Conservation (phyloP, 2,888 invertebrate species). For the Synergus japonicus region DNA sequence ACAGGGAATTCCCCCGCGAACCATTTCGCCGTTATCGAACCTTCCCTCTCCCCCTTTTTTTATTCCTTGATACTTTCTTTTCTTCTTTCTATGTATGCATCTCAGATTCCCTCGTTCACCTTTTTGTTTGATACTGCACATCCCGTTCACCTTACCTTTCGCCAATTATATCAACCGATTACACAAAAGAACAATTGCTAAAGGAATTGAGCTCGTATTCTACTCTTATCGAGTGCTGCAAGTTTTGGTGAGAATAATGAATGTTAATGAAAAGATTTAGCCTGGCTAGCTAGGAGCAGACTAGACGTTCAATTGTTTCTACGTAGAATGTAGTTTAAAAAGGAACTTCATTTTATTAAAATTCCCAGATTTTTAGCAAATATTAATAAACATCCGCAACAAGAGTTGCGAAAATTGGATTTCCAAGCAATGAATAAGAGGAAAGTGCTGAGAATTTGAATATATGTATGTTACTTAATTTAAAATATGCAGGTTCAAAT, state of each 20-base stretch:
- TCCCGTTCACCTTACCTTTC: conserved; percentile 44
- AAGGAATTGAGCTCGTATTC: conserved; percentile 54
- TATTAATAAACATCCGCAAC: too few relatives aligned
- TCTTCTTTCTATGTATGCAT: conserved; percentile 35
- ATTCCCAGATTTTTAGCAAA: too few relatives aligned
- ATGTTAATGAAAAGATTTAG: background rate
- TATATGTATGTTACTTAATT: background rate
- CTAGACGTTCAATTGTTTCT: too few relatives aligned
- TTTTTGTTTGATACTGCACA: conserved; percentile 21
- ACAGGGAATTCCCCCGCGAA: conserved; percentile 40
- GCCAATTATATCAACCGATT: conserved; percentile 59
- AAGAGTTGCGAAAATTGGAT: too few relatives aligned
- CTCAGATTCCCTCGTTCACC: conserved; percentile 2
- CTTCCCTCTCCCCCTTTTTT: conserved; percentile 23
- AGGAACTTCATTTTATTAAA: too few relatives aligned
- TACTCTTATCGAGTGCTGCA: conserved; percentile 51
- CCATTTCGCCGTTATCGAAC: conserved; percentile 43
- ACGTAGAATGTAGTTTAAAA: too few relatives aligned
- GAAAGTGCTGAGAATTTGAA: too few relatives aligned
- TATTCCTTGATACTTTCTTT: conserved; percentile 36
- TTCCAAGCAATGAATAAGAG: too few relatives aligned
- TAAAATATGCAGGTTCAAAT: background rate
- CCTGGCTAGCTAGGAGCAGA: too few relatives aligned
- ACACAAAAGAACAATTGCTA: conserved; percentile 55
- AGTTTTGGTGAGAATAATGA: background rate